These are phyloP conservation scores for Ashinkailepas kermadecensis DNA, from an alignment of 2,888 invertebrate genomes.

Conservation along the genomic window DNA sequence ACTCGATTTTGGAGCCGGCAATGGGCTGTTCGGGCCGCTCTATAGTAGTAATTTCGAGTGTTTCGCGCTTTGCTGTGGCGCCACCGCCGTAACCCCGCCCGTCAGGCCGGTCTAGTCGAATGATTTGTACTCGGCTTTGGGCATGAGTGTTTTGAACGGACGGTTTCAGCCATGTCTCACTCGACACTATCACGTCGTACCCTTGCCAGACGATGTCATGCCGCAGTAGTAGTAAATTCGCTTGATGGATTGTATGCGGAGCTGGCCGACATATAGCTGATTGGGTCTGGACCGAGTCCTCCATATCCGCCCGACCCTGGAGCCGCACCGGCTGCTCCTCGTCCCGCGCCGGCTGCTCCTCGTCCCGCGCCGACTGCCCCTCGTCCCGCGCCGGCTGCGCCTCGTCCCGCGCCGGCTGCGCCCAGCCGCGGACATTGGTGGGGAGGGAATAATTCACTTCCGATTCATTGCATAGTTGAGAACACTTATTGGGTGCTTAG, in stretches of 20 bases:
- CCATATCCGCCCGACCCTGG: neutral
- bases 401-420: neutral
- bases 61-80: too few species aligned
- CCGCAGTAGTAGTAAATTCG: neutral
- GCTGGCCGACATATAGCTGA: neutral
- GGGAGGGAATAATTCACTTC: too few species aligned
- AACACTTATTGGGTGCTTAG: too few species aligned
- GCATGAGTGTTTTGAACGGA: too few species aligned
- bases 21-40: too few species aligned
- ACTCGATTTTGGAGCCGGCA: too few species aligned
- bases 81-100: too few species aligned
- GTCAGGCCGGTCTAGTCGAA: too few species aligned
- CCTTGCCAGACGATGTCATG: neutral
- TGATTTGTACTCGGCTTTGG: too few species aligned
- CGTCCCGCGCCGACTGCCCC: neutral
- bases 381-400: neutral
- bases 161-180: neutral
- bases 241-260: neutral
- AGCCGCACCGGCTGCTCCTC: neutral
- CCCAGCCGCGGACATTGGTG: neutral
- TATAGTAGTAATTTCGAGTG: too few species aligned
- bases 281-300: neutral
- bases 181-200: neutral
- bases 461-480: too few species aligned
- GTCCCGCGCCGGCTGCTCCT: neutral